A percentile compares a stretch with the other conserved stretches of the same genome.
phyloP scores from a whole-genome alignment of 1,140 invertebrate genomes.

The Aphaenogaster floridana region DNA sequence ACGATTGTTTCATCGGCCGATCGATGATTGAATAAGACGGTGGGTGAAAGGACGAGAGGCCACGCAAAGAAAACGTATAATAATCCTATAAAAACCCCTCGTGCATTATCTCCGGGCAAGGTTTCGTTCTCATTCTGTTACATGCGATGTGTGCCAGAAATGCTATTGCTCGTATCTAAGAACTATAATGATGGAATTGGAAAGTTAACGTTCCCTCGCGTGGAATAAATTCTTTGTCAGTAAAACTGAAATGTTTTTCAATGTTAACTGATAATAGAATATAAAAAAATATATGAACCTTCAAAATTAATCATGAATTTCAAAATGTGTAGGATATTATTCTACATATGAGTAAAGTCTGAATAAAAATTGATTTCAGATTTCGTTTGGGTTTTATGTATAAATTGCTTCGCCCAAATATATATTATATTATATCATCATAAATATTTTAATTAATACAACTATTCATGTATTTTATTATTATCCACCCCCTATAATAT shows the following conservation, averaged over 20 bases:
- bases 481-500: neutral
- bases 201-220: neutral
- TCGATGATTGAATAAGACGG: conserved; percentile 45
- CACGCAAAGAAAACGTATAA: conserved; percentile 20
- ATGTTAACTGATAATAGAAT: neutral
- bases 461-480: neutral
- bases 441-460: conserved; percentile 28
- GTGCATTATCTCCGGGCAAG: conserved; percentile 9
- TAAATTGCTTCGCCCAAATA: neutral
- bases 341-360: neutral
- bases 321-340: too few relatives aligned
- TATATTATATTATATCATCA: neutral
- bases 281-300: neutral
- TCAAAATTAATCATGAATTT: neutral
- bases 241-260: neutral
- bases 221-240: neutral
- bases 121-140: conserved; percentile 23
- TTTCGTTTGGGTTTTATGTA: neutral
- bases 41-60: conserved; percentile 23
- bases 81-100: neutral
- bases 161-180: neutral
- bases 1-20: conserved; percentile 54
- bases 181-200: neutral
- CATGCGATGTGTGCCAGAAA: neutral
- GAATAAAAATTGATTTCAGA: neutral